Percentiles rank a stretch among this genome's conserved stretches.
These are phyloP conservation scores for Gnathonemus longibarbis DNA, from an alignment of 2,113 vertebrate genomes.

Conservation along the genomic window DNA sequence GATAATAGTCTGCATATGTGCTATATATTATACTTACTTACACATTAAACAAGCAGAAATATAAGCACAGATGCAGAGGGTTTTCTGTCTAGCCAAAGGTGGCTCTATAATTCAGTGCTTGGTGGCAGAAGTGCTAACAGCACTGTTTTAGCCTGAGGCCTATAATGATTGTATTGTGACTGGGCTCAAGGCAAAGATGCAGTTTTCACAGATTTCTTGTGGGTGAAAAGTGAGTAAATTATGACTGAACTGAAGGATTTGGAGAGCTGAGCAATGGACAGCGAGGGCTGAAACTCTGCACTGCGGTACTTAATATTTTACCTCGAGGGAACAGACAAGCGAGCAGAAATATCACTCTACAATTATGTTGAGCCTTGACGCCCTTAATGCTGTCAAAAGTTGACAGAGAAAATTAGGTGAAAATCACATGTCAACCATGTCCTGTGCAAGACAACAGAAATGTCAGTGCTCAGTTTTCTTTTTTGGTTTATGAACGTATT, in stretches of 20 bases:
- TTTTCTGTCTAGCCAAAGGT: slow-evolving; percentile 2
- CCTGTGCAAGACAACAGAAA: background rate
- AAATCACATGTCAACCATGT: background rate
- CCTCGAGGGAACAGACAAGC: slow-evolving; percentile 10
- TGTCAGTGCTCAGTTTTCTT: background rate
- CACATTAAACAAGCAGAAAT: background rate
- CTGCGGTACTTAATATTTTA: background rate
- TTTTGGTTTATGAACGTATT: background rate
- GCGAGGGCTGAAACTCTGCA: background rate
- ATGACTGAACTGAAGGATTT: slow-evolving; percentile 8
- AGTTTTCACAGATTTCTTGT: slow-evolving; percentile 14
- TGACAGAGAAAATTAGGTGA: background rate
- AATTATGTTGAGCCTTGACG: background rate
- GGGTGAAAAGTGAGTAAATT: slow-evolving; percentile 15
- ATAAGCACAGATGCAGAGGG: background rate
- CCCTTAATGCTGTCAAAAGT: background rate
- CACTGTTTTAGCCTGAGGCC: slow-evolving; percentile 12
- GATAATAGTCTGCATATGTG: background rate
- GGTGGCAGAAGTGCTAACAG: background rate
- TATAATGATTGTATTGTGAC: slow-evolving; percentile 12
- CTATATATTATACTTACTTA: background rate
- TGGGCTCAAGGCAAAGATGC: background rate
- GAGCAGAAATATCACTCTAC: background rate
- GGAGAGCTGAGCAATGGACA: slow-evolving; percentile 15
- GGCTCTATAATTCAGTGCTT: background rate